These are phyloP conservation scores for Seladonia tumulorum DNA, from an alignment of 2,888 invertebrate genomes.

Conservation along the genomic window DNA sequence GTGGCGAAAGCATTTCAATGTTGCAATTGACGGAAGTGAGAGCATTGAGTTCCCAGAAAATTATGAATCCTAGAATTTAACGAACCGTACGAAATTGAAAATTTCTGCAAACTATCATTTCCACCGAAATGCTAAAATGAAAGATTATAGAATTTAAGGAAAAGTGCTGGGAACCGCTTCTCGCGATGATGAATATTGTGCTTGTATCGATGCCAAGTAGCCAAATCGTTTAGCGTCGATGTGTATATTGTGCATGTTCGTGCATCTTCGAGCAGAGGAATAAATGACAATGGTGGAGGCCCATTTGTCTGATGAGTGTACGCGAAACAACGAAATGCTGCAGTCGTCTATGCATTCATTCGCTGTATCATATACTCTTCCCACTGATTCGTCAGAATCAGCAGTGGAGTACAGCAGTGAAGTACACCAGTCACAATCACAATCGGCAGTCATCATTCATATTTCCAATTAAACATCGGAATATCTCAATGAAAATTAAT, in stretches of 20 bases:
- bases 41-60: neutral
- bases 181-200: conserved; percentile 29
- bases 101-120: neutral
- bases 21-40: too few species aligned
- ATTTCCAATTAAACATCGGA: neutral
- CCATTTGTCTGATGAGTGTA: conserved; percentile 61
- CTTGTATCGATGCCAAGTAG: conserved; percentile 51
- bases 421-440: too few species aligned
- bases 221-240: conserved; percentile 46
- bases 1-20: too few species aligned
- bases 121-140: neutral
- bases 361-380: neutral
- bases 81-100: neutral
- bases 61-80: neutral
- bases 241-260: conserved; percentile 44
- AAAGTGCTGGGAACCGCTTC: neutral
- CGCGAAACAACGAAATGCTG: conserved; percentile 43
- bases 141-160: neutral
- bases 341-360: conserved; percentile 18
- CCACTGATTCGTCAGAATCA: neutral
- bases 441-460: neutral
- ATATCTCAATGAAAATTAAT: neutral
- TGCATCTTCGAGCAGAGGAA: conserved; percentile 51
- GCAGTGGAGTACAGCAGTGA: too few species aligned
- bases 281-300: conserved; percentile 60